Evolutionary conservation across 2,888 invertebrate species (phyloP), one percentile per base, ranked within the genome.

Genomic region (Ariolimax columbianus): DNA sequence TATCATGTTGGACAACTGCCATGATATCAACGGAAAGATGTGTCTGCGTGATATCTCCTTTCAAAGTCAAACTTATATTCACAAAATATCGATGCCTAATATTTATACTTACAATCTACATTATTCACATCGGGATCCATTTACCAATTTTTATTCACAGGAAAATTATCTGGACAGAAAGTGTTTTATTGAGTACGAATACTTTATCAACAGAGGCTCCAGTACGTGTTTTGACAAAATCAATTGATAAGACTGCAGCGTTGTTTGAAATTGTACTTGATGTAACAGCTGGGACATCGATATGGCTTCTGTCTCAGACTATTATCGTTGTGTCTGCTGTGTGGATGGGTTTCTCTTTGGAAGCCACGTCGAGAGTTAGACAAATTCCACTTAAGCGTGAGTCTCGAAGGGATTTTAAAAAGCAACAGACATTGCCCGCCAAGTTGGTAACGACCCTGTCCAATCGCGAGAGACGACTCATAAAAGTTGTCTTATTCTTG

Each of bases 41-140:
- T 51, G 19, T 55, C 73, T 82, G 73, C 55, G 82, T 82, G 11
- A 55, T 40, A 19, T 70, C 23, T 33, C 83, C 83, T 0, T 83
- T 83, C 23, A 47, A 70, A 38, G 83, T 83, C 47, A 80, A 80
- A 43, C 47, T 47, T 23, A 30, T 77, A 3, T 83, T 83, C 77
- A 83, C 83, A 23, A 51, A 70, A 55, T 66, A 3, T 17, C 77
- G 83, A 11, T 82, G 72, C 23, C 6, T 38, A 26, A 38, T 72
- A 4, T 38, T n/a, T 19, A 47, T 82, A 30, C 9, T 73, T 3
- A 43, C n/a, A 0, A 73, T 43, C 43, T 73, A 73, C 73, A 17
- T 73, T 30, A 73, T 43, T 0, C 55, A 82, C 38, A 43, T 72
- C 17, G 38, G 26, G 19, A 11, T 51, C 26, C 55, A 55, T 11